These are phyloP conservation scores for Liasis olivaceus DNA, from an alignment of 2,797 vertebrate genomes.

Conservation along the genomic window DNA sequence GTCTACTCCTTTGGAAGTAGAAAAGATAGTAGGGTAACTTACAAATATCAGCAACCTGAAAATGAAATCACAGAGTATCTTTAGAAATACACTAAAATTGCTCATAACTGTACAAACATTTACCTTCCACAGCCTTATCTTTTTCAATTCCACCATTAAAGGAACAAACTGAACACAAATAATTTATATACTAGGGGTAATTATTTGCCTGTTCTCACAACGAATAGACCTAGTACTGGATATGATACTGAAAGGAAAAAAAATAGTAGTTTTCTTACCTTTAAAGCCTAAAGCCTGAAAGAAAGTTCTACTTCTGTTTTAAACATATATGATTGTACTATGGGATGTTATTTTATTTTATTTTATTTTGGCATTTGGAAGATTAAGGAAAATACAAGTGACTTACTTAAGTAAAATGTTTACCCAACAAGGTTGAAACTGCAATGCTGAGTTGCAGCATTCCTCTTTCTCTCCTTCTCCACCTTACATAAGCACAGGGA, in stretches of 20 bases:
- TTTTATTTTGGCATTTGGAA: not conserved
- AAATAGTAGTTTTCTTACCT: not conserved
- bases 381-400: not conserved
- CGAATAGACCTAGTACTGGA: too few relatives aligned
- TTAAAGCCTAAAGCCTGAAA: not conserved
- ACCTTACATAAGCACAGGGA: too few relatives aligned
- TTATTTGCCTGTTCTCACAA: too few relatives aligned
- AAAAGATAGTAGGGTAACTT: not conserved
- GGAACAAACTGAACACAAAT: not conserved
- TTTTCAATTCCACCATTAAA: not conserved
- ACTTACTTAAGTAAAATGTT: not conserved
- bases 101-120: not conserved
- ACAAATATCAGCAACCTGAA: not conserved
- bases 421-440: too few relatives aligned
- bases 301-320: not conserved
- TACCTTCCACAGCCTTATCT: not conserved
- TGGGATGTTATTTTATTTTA: not conserved
- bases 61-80: not conserved
- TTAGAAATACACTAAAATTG: not conserved
- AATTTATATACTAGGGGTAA: not conserved
- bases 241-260: too few relatives aligned
- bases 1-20: not conserved
- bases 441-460: too few relatives aligned
- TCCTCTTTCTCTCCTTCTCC: too few relatives aligned
- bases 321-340: not conserved